phyloP scores from a whole-genome alignment of 2,888 invertebrate genomes.

The Eupithecia dodoneata region DNA sequence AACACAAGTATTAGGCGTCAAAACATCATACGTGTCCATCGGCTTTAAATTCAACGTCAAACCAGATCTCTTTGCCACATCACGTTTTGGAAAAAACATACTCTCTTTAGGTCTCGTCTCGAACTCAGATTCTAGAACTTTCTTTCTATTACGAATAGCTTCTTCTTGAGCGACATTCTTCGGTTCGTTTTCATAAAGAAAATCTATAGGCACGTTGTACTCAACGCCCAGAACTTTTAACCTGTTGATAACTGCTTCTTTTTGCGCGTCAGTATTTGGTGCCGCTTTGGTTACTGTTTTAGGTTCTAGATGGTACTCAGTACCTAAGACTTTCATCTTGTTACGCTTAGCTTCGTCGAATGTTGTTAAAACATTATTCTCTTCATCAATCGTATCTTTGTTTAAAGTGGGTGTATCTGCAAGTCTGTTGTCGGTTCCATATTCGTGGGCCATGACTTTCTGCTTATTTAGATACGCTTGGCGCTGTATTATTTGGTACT shows the following conservation, averaged over 20 bases:
- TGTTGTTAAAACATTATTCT: conserved; percentile 64
- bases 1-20: conserved; percentile 63
- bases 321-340: conserved; percentile 67
- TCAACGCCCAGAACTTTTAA: conserved; percentile 85
- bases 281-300: conserved; percentile 42
- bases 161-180: conserved; percentile 72
- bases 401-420: conserved; percentile 49
- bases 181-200: conserved; percentile 53
- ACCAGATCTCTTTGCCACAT: conserved; percentile 58
- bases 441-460: conserved; percentile 81
- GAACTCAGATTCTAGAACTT: conserved; percentile 57
- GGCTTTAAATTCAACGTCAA: conserved; percentile 76
- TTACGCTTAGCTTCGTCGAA: conserved; percentile 69
- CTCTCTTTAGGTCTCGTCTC: conserved; percentile 46
- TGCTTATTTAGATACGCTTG: conserved; percentile 77
- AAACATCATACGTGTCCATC: conserved; percentile 56
- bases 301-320: conserved; percentile 57
- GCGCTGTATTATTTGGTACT: conserved; percentile 69
- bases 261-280: conserved; percentile 78
- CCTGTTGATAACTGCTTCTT: conserved; percentile 85
- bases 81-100: conserved; percentile 46
- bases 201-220: conserved; percentile 75
- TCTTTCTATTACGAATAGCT: conserved; percentile 68
- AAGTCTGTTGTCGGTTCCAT: conserved; percentile 65
- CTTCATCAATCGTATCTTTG: conserved; percentile 58